phyloP scores from a whole-genome alignment of 2,113 vertebrate genomes.

The Eurypyga helias region DNA sequence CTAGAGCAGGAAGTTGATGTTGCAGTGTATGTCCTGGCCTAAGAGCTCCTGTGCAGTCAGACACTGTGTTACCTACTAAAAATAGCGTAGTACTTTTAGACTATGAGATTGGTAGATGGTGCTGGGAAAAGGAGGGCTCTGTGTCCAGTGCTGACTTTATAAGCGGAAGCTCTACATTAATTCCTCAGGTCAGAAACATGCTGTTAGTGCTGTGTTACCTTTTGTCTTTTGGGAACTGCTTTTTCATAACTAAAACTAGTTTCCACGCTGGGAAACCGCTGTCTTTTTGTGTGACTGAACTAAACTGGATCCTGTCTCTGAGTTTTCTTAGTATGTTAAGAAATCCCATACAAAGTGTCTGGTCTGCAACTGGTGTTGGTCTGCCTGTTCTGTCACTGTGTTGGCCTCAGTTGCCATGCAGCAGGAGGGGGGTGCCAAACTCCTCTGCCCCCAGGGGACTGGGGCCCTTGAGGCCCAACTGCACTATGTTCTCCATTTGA shows the following conservation, averaged over 20 bases:
- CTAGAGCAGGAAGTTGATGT: neutral
- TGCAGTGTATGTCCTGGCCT: neutral
- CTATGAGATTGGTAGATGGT: neutral
- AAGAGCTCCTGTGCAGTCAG: neutral
- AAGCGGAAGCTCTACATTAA: neutral
- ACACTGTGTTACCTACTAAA: neutral
- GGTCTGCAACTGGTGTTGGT: neutral
- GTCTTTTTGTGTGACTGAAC: neutral
- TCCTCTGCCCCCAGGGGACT: accelerated
- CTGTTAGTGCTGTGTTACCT: neutral
- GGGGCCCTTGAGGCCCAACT: neutral
- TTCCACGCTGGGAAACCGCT: neutral
- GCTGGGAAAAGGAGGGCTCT: neutral
- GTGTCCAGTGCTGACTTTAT: neutral
- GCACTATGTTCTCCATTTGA: neutral
- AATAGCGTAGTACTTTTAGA: neutral
- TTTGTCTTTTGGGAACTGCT: neutral
- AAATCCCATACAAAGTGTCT: neutral
- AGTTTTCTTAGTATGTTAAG: neutral
- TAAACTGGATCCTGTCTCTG: neutral
- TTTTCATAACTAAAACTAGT: neutral
- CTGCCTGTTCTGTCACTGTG: neutral
- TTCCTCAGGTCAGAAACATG: neutral
- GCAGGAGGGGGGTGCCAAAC: neutral
- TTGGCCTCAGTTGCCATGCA: neutral